Base-by-base conservation (phyloP, 2,797 vertebrate species). In the Phylloscopus collybita region DNA sequence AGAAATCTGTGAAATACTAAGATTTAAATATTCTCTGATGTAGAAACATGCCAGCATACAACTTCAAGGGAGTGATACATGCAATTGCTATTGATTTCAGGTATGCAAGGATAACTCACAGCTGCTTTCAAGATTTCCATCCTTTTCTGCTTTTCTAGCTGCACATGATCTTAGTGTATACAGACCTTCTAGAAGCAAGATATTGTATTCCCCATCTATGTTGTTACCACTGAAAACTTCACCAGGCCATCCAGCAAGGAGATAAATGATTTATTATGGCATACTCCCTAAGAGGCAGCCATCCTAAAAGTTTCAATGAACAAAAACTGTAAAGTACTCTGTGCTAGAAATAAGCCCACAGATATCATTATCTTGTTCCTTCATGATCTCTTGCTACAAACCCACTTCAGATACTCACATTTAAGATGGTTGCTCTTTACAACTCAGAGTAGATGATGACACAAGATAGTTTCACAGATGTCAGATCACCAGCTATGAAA, bases 101-200 rank as follows among this genome's bases (percentile, higher is more conserved):
- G 73, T 76, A 67, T 21, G 32, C 42, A 59, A 60, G 45, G 45
- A 10, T 30, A 89, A 61, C 34, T 49, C 49, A 64, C 44, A 76
- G 78, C 23, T 81, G 70, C 42, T 67, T 87, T 76, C 56, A 83
- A 81, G n/a, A 30, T 44, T 78, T 25, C 47, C 66, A 67, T 44
- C 27, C 49, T 73, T 47, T 78, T 78, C 90, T 72, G 21, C 32
- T 69, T 42, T 80, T 45, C 44, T 45, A 53, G 54, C 11, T 26
- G 6, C 2, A 0, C n/a, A 53, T 0, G 4, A 47, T 34, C 29
- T 76, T 9, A 16, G 19, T 17, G 22, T 23, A 16, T 19, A 57
- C n/a, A 78, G 50, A 78, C 21, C 30, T 51, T 49, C 70, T 25
- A 59, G 45, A 75, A 84, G 51, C 42, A 79, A 66, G 42, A 34